Evolutionary conservation across 2,888 invertebrate species (phyloP), one percentile per base, ranked within the genome.

Genomic region (Sicus ferrugineus): DNA sequence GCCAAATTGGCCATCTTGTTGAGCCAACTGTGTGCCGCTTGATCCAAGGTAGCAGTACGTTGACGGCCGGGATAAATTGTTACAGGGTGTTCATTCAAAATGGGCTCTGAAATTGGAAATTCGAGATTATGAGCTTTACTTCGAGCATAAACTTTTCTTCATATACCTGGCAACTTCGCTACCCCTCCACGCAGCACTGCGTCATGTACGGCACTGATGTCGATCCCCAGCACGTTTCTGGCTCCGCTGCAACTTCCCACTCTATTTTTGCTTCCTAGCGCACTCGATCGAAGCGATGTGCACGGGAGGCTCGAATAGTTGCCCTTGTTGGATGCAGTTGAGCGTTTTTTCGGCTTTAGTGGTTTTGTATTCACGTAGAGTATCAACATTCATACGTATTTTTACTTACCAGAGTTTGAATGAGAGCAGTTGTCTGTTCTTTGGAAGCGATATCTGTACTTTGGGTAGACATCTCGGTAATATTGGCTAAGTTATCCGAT

Each of bases 21-120:
- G 19, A 30, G 30, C 28, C 50, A 54, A 28, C 58, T 70, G 68
- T 89, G 64, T 16, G 26, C 26, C 2, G 23, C 26, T 54, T 54
- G 54, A 28, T 54, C 54, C 2, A 28, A 54, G 26, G 14, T 16
- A 5, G 28, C 54, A 21, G 2, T 28, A 54, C 23, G 54, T 23
- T 54, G 21, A 28, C 28, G 77, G 1, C 90, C 90, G 11, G 90
- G 90, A 79, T 90, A 90, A 76, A 90, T 90, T n/a, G 90, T 90
- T 67, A 90, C 89, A 70, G 90, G 90, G 79, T 90, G 90, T 81
- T 90, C 90, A 81, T 90, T 90, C 75, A 83, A 75, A 73, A 86
- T 84, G 21, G 85, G 84, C 73, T 86, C 86, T 81, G 26, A 70
- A 68, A 42, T 61, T 61, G 48, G 16, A 7, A 28, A 31, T 31